Conservation (phyloP, 2,113 vertebrate species). For the Sturnus vulgaris region DNA sequence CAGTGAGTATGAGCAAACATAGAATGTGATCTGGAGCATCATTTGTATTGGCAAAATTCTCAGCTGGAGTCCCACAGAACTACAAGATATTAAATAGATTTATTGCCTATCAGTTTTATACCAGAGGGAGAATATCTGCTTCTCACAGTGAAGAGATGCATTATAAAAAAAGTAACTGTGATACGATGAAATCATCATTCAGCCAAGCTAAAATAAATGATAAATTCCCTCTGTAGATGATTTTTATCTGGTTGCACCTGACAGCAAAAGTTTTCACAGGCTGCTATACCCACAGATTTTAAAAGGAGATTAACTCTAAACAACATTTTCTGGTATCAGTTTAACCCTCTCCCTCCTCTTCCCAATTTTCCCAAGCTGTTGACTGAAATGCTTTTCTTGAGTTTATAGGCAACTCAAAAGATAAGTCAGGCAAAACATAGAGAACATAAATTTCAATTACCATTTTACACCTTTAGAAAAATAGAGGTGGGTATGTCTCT, state of each 20-base stretch:
- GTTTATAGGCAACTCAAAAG: background rate
- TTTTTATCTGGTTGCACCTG: constrained; percentile 42
- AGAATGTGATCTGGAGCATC: constrained; percentile 37
- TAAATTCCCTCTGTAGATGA: constrained; percentile 41
- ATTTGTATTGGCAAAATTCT: constrained; percentile 53
- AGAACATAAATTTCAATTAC: background rate
- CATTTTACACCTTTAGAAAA: background rate
- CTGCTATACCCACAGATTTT: background rate
- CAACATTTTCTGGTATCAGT: background rate
- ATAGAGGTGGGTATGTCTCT: background rate
- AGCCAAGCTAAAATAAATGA: constrained; percentile 49
- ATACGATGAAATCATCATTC: constrained; percentile 46
- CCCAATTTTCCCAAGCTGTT: background rate
- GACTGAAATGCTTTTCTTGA: background rate
- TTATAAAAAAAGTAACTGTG: constrained; percentile 51
- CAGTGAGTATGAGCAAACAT: constrained; percentile 45
- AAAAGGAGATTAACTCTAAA: background rate
- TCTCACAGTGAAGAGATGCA: constrained; percentile 35
- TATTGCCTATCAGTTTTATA: constrained; percentile 65
- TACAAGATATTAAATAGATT: constrained; percentile 66
- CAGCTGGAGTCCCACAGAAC: constrained; percentile 47
- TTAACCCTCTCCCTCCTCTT: background rate
- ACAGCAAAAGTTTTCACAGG: constrained; percentile 3
- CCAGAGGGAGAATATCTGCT: constrained; percentile 56
- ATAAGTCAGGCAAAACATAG: background rate